Evolutionary conservation across 2,797 vertebrate species (phyloP).

Genomic region (Salarias fasciatus): DNA sequence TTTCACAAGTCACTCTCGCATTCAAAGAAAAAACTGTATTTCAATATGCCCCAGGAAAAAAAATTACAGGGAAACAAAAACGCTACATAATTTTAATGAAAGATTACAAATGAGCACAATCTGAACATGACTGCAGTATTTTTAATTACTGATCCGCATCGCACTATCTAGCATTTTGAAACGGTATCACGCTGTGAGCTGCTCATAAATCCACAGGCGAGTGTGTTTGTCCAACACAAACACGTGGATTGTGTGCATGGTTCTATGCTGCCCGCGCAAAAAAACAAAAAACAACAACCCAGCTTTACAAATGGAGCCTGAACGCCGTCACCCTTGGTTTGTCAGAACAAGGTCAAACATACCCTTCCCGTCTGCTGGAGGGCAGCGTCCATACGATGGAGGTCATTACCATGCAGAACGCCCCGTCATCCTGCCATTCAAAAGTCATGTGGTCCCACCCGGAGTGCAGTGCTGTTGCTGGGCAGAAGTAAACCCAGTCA

Average conservation of each 20-base stretch:
- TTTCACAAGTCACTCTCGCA: too few relatives aligned
- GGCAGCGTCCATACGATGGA: constrained; percentile 39
- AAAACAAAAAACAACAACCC: too few relatives aligned
- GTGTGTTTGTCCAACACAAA: constrained; percentile 5
- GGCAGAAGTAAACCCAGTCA: constrained; percentile 26
- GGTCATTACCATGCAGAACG: constrained; percentile 21
- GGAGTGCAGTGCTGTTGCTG: constrained; percentile 27
- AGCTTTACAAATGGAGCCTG: constrained; percentile 26
- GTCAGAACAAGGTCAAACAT: constrained; percentile 42
- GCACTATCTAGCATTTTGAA: neutral
- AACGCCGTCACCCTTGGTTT: constrained; percentile 32
- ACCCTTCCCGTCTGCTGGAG: constrained; percentile 36
- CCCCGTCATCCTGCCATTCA: constrained; percentile 34
- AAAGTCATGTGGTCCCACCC: constrained; percentile 32
- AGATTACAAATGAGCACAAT: too few relatives aligned
- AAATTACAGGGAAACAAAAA: too few relatives aligned
- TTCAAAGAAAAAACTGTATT: too few relatives aligned
- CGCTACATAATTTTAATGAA: too few relatives aligned
- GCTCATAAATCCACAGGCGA: neutral
- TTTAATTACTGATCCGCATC: too few relatives aligned
- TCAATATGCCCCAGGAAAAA: too few relatives aligned
- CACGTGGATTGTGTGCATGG: constrained; percentile 17
- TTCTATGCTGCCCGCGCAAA: neutral
- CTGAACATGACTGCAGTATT: too few relatives aligned
- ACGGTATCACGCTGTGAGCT: too few relatives aligned